Conservation (phyloP, 2,888 invertebrate species). For the Thysanoteuthis rhombus region DNA sequence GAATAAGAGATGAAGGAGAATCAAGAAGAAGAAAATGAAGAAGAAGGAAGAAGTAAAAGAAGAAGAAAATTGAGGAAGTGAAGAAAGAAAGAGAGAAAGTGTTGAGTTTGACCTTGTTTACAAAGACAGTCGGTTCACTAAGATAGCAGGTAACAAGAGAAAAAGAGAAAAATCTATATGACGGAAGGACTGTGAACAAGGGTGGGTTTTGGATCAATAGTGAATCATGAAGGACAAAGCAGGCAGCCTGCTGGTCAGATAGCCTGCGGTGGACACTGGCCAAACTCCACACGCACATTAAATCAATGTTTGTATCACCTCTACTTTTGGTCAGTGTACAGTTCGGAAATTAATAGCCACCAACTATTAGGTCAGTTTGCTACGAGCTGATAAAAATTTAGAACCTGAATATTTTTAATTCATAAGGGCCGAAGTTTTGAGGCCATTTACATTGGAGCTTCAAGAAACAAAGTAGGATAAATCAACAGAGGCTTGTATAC, state of each 20-base stretch:
- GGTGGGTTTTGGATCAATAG: slow-evolving; percentile 12
- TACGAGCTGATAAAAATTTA: background rate
- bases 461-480: background rate
- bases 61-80: background rate
- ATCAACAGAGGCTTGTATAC: background rate
- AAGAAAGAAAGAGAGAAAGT: background rate
- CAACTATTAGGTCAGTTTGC: background rate
- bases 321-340: background rate
- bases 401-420: background rate
- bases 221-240: slow-evolving; percentile 12
- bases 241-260: slow-evolving; percentile 12
- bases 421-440: background rate
- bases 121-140: background rate
- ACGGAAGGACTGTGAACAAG: slow-evolving; percentile 12
- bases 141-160: background rate
- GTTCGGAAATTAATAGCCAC: background rate
- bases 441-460: background rate
- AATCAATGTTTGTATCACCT: slow-evolving; percentile 12
- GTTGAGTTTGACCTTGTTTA: slow-evolving; percentile 12
- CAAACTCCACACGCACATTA: slow-evolving; percentile 12
- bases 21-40: background rate
- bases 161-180: slow-evolving; percentile 12
- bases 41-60: background rate
- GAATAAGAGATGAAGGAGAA: background rate
- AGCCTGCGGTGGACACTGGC: background rate